Conservation (phyloP, 2,797 vertebrate species). For the Labeo calbasu region DNA sequence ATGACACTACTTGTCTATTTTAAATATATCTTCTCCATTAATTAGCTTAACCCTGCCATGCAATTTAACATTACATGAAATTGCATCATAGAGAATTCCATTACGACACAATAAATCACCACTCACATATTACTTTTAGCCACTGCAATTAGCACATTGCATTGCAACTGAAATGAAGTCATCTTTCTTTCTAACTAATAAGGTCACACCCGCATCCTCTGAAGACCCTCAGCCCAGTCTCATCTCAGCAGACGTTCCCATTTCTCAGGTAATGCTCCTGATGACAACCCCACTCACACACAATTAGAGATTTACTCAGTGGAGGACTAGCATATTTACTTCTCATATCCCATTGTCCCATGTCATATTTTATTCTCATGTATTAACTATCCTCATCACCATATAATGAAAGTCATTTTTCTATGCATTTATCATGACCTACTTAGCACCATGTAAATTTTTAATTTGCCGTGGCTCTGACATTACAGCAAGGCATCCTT, state of each 20-base stretch:
- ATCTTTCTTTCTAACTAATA: constrained; percentile 23
- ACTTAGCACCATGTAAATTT: constrained; percentile 50
- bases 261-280: background rate
- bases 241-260: background rate
- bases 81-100: constrained; percentile 46
- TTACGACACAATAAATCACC: constrained; percentile 49
- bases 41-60: constrained; percentile 40
- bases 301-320: background rate
- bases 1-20: constrained; percentile 54
- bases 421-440: constrained; percentile 42
- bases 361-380: constrained; percentile 16
- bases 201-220: background rate
- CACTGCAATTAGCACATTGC: constrained; percentile 34
- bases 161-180: background rate
- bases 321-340: background rate
- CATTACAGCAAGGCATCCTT: constrained; percentile 31
- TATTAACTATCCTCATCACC: constrained; percentile 34
- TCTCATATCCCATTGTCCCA: background rate
- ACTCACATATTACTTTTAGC: constrained; percentile 16
- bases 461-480: constrained; percentile 47
- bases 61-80: constrained; percentile 46
- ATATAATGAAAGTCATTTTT: constrained; percentile 41
- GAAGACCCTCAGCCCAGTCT: background rate
- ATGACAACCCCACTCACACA: background rate
- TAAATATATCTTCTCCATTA: constrained; percentile 43